Evolutionary conservation across 2,113 vertebrate genomes (phyloP), one percentile per base, ranked within the genome.

Genomic region (Ictalurus punctatus): DNA sequence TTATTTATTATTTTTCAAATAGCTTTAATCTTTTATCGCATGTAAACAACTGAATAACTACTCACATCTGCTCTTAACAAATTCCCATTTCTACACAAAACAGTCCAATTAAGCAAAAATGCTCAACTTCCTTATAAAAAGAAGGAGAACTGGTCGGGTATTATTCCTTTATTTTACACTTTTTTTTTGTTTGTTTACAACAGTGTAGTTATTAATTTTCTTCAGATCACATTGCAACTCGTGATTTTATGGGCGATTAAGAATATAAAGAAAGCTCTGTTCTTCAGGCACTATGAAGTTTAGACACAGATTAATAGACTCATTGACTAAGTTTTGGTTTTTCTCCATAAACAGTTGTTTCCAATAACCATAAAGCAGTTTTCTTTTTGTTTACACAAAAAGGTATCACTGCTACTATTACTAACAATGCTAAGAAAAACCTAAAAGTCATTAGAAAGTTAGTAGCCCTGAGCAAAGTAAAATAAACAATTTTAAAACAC

Each of bases 261-360:
- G 14, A 73, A 52, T 30, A 90, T 27, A 90, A 90, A 61, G 69
- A 17, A 54, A 69, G 37, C 78, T 48, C 71, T 83, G 87, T 88
- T 78, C 71, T 56, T 6, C 48, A 1, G 13, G n/a, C 27, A 56
- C 48, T 52, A 3, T 58, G 78, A 30, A n/a, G 76, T 13, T 52
- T 27, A 79, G 10, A 48, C 25, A 54, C 76, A 80, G 44, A 80
- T 80, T 8, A 17, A 81, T 19, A 81, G 6, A 56, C 8, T 10
- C 74, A 40, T 1, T 27, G 23, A 78, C 21, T 13, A 27, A 2
- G 4, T 27, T 78, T 25, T 25, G 4, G 27, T 78, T 48, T 48
- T 54, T 82, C 10, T 82, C 56, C n/a, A 59, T 9, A 30, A 54
- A 56, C 48, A 80, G 4, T n/a, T 80, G 0, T 52, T 80, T 54